phyloP scores from a whole-genome alignment of 1,140 invertebrate genomes.

The Trichomalopsis sarcophagae region DNA sequence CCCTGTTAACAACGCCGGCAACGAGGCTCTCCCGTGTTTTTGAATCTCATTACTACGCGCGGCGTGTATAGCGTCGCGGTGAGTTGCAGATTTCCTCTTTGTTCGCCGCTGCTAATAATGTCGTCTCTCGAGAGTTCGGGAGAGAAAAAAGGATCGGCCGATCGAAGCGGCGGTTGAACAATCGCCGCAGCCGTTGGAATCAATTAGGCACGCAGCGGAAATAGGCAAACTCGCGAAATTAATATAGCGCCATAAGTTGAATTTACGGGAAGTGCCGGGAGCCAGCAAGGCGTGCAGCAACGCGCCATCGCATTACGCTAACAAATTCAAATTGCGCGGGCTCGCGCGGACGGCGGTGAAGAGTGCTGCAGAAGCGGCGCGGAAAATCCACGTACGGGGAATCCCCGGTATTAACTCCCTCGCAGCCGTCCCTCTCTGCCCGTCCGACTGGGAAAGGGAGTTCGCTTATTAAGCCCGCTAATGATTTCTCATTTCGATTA shows the following conservation, averaged over 20 bases:
- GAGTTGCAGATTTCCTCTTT: background rate
- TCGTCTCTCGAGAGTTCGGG: background rate
- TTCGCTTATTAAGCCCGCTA: conserved; percentile 24
- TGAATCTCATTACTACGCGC: background rate
- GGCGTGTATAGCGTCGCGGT: background rate
- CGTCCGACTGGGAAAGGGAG: background rate
- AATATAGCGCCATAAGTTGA: conserved; percentile 34
- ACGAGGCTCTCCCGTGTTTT: background rate
- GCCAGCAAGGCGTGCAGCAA: background rate
- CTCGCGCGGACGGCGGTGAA: background rate
- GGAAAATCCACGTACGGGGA: background rate
- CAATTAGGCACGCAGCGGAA: background rate
- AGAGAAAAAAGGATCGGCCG: background rate
- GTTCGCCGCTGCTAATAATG: background rate
- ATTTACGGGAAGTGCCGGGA: conserved; percentile 22
- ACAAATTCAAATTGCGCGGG: conserved; percentile 36
- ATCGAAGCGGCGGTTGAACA: background rate
- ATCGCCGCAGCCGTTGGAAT: background rate
- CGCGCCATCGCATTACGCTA: conserved; percentile 24
- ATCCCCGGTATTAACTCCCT: conserved; percentile 14
- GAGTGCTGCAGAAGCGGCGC: background rate
- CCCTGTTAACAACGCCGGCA: background rate
- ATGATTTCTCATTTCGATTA: conserved; percentile 50
- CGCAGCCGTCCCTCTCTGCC: background rate
- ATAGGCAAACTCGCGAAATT: conserved; percentile 1